Conservation (phyloP, 2,888 invertebrate genomes). For the Caenorhabditis panamensis region DNA sequence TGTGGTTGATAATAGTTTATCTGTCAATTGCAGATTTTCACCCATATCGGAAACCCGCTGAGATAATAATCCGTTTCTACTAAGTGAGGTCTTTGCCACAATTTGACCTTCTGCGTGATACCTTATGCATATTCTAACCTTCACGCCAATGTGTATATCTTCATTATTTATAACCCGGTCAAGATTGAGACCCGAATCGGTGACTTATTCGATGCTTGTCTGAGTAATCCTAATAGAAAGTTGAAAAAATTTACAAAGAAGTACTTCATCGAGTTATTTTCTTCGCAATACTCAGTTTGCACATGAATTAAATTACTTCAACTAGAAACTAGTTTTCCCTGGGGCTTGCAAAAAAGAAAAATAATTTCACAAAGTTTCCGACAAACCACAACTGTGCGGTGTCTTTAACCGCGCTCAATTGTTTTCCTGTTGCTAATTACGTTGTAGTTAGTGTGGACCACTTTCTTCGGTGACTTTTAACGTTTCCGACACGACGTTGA, state of each 20-base stretch:
- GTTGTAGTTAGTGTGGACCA: conserved; percentile 17
- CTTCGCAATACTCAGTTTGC: no score
- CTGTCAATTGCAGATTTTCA: not conserved
- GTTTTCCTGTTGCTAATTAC: conserved; percentile 48
- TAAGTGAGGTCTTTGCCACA: conserved; percentile 12
- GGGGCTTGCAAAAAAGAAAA: not conserved
- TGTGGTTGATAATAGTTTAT: no score
- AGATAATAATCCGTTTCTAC: conserved; percentile 55
- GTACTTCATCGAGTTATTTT: no score
- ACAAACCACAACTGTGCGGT: conserved; percentile 11
- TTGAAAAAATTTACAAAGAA: no score
- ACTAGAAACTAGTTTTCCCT: not conserved
- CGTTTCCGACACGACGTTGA: conserved; percentile 27
- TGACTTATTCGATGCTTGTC: conserved; percentile 7
- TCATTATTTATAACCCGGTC: conserved; percentile 40
- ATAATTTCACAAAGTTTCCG: not conserved
- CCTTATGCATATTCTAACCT: conserved; percentile 55
- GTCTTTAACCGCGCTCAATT: conserved; percentile 14
- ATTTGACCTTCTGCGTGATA: conserved; percentile 46
- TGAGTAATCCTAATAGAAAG: no score
- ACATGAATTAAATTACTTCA: no score
- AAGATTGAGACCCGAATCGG: conserved; percentile 21
- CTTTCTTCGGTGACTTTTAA: conserved; percentile 26
- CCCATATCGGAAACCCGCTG: conserved; percentile 14
- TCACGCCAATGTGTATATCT: conserved; percentile 58